Evolutionary conservation across 2,888 invertebrate genomes (phyloP).

Genomic region (Coelopa pilipes): DNA sequence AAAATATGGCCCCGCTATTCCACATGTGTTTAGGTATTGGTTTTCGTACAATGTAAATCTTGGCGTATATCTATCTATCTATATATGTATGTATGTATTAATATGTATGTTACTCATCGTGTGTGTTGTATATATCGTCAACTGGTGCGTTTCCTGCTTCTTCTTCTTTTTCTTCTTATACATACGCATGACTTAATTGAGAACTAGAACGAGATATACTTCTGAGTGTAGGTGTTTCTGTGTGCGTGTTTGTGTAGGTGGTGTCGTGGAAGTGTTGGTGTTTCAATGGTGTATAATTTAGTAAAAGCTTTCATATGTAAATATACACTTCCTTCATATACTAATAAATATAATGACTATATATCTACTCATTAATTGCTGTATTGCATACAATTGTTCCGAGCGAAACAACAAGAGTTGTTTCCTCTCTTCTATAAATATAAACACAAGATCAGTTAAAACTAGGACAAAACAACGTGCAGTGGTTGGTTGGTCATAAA

Average conservation of each 20-base stretch:
- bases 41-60: not conserved
- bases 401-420: too few relatives aligned
- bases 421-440: slow-evolving; percentile 5
- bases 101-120: not conserved
- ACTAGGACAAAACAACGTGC: slow-evolving; percentile 16
- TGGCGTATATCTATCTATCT: not conserved
- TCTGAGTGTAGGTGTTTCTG: slow-evolving; percentile 4
- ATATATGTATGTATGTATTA: not conserved
- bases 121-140: not conserved
- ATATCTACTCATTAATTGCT: slow-evolving; percentile 47
- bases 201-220: not conserved
- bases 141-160: too few relatives aligned
- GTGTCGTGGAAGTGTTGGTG: not conserved
- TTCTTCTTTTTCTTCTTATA: not conserved
- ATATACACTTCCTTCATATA: slow-evolving; percentile 26
- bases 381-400: not conserved
- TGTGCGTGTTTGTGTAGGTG: slow-evolving; percentile 28
- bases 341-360: slow-evolving; percentile 46
- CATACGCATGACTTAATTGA: slow-evolving; percentile 10
- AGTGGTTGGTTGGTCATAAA: not conserved
- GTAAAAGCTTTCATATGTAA: slow-evolving; percentile 30
- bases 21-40: slow-evolving; percentile 59
- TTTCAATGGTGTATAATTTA: slow-evolving; percentile 1
- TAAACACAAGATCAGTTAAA: slow-evolving; percentile 13
- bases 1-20: slow-evolving; percentile 67